Conservation (phyloP, 2,797 vertebrate species). For the Chiropotes sagulatus region DNA sequence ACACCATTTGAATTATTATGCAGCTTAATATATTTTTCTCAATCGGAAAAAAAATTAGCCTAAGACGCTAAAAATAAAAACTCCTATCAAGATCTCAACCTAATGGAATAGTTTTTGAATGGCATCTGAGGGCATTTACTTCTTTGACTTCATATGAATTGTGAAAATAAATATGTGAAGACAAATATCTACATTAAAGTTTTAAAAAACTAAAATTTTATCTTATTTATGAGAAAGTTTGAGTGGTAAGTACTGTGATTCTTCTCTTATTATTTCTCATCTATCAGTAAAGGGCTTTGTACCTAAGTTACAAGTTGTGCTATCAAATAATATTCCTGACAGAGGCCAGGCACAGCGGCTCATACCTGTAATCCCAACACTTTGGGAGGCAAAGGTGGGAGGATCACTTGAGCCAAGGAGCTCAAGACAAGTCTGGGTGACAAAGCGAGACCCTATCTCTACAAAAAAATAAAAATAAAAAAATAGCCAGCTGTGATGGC, state of each 20-base stretch:
- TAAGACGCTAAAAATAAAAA: background rate
- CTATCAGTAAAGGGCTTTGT: background rate
- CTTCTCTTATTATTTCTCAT: background rate
- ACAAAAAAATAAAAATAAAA: background rate
- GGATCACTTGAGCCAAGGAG: background rate
- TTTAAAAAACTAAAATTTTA: background rate
- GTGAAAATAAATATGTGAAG: constrained; percentile 18
- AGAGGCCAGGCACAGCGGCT: background rate
- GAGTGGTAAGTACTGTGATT: background rate
- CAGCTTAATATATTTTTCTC: constrained; percentile 3
- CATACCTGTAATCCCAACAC: background rate
- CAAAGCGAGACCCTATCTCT: background rate
- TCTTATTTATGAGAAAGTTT: background rate
- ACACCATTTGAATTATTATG: background rate
- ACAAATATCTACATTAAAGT: background rate
- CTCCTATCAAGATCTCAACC: background rate
- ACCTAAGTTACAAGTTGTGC: background rate
- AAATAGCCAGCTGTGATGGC: background rate
- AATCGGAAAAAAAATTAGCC: background rate
- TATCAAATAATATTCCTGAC: background rate
- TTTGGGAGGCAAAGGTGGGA: background rate
- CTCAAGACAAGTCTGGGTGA: background rate
- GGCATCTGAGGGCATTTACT: background rate
- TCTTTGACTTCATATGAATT: background rate
- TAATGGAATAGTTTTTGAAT: background rate